These are phyloP conservation scores for Murina feae DNA, from an alignment of 2,113 vertebrate species.

Conservation along the genomic window DNA sequence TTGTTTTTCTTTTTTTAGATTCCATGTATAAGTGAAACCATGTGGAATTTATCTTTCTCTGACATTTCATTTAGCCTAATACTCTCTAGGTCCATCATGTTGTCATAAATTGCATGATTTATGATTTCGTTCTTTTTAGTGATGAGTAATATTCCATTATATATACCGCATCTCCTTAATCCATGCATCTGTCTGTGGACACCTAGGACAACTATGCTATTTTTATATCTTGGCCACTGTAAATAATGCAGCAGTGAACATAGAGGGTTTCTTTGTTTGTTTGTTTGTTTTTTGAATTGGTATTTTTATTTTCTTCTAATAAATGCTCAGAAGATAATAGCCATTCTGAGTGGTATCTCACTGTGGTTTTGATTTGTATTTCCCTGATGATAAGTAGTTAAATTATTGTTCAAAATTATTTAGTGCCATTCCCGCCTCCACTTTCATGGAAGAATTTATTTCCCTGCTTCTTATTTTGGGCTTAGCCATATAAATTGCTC, in stretches of 20 bases:
- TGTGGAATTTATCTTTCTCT: not conserved
- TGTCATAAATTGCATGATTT: not conserved
- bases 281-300: not conserved
- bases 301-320: not conserved
- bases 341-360: not conserved
- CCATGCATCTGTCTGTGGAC: not conserved
- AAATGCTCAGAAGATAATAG: not conserved
- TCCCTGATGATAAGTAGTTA: not conserved
- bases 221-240: not conserved
- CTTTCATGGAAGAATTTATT: not conserved
- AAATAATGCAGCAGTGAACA: not conserved
- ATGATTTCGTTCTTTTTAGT: not conserved
- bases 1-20: not conserved
- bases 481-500: not conserved
- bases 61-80: not conserved
- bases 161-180: not conserved
- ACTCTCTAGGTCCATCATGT: not conserved
- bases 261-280: no score
- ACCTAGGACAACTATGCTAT: not conserved
- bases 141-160: not conserved
- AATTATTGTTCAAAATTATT: not conserved
- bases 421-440: not conserved
- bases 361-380: not conserved
- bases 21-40: not conserved
- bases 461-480: not conserved